Base-by-base conservation (phyloP, 2,888 invertebrate genomes). In the Caenorhabditis plicata region DNA sequence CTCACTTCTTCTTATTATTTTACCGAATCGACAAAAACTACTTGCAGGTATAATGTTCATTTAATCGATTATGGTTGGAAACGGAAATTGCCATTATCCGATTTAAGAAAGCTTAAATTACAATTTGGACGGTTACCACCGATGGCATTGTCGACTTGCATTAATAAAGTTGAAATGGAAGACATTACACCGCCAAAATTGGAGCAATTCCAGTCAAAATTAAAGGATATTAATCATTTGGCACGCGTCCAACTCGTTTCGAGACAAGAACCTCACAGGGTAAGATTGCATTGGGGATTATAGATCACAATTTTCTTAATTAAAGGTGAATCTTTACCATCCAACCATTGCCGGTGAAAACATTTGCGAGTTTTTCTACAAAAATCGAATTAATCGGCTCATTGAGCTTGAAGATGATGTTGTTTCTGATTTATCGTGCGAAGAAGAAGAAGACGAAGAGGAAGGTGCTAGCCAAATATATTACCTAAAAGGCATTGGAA, bases 61-160 rank as follows among this genome's bases (percentile, higher is more conserved):
- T n/a, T n/a, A n/a, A n/a, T n/a, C n/a, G n/a, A n/a, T n/a, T n/a
- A n/a, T n/a, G n/a, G n/a, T n/a, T n/a, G n/a, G n/a, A n/a, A n/a
- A n/a, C n/a, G n/a, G n/a, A n/a, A n/a, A n/a, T n/a, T n/a, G n/a
- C n/a, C n/a, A n/a, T n/a, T 33, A 22, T 4, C 9, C 11, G 31
- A 53, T 13, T 7, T 58, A 4, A 39, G 49, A 7, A 17, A 17
- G 8, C 49, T 58, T 1, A 15, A 25, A 9, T 17, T 26, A 11
- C 32, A 13, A 20, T 53, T 58, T 35, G 58, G 58, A 4, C 40
- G 44, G 26, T 43, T 49, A 17, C 58, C 58, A 8, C 58, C 48
- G 22, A 36, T 58, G 45, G 41, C 45, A 8, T 36, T 49, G 9
- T 36, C 25, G 13, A 49, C 43, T 2, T 27, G 9, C 9, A 32